phyloP scores from a whole-genome alignment of 2,113 vertebrate genomes.

The Hyaena hyaena region DNA sequence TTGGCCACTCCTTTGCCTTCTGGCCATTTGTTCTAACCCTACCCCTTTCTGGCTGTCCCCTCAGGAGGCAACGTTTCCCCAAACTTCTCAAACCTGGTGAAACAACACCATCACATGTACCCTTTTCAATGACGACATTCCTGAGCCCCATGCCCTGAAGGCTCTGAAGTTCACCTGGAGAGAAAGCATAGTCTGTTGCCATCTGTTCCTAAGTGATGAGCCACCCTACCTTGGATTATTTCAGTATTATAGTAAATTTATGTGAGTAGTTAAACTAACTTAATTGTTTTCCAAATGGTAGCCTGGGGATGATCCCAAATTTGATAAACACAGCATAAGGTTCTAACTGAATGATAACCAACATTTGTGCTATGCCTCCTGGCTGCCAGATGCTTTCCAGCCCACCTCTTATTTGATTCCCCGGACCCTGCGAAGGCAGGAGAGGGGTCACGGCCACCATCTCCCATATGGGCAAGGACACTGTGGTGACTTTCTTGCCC shows the following conservation, averaged over 20 bases:
- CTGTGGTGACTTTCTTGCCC: background rate
- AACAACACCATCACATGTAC: background rate
- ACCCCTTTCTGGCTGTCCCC: background rate
- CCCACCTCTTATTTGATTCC: background rate
- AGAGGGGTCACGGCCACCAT: background rate
- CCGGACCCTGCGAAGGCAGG: background rate
- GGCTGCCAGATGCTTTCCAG: background rate
- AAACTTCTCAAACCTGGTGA: background rate
- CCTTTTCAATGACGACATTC: background rate
- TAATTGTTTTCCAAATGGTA: background rate
- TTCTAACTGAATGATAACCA: background rate
- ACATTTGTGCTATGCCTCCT: rapidly evolving
- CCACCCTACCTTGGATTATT: no score
- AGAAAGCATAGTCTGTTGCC: background rate
- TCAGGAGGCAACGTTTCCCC: background rate
- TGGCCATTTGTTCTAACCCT: no score
- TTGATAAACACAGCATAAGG: background rate
- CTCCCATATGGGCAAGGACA: background rate
- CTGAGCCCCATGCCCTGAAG: background rate
- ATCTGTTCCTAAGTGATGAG: background rate
- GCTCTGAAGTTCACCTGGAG: background rate
- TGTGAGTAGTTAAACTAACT: background rate
- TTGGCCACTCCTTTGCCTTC: background rate
- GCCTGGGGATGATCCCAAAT: background rate
- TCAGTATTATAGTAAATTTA: background rate